These are phyloP conservation scores for Epicampocera succincta DNA, from an alignment of 2,888 invertebrate genomes.

Conservation along the genomic window DNA sequence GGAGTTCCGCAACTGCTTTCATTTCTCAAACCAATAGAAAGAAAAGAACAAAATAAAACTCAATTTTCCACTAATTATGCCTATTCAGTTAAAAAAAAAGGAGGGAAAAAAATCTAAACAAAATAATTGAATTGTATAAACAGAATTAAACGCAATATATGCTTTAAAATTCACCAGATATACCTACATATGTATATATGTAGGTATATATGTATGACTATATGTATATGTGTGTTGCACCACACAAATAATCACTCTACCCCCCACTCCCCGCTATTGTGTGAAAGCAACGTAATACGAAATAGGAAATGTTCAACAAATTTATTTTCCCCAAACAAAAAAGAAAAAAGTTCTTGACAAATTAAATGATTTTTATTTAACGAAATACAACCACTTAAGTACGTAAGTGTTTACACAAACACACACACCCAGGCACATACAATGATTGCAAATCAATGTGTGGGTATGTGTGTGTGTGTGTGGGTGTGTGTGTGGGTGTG, in stretches of 20 bases:
- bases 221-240: too few species aligned
- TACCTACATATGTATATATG: not conserved
- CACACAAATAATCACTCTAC: not conserved
- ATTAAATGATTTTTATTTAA: constrained; percentile 65
- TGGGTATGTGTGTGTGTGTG: constrained; percentile 19
- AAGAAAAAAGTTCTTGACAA: constrained; percentile 60
- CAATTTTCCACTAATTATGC: constrained; percentile 60
- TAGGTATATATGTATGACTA: too few species aligned
- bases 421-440: not conserved
- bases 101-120: too few species aligned
- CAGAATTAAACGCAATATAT: constrained; percentile 37
- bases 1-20: too few species aligned
- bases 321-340: constrained; percentile 13
- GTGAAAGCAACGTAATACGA: constrained; percentile 2
- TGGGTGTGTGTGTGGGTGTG: too few species aligned
- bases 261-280: not conserved
- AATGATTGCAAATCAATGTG: not conserved
- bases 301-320: constrained; percentile 12
- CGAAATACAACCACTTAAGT: constrained; percentile 60
- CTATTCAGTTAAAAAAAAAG: constrained; percentile 60
- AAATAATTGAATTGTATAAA: constrained; percentile 63
- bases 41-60: constrained; percentile 9
- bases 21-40: not conserved
- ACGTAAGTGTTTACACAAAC: constrained; percentile 13
- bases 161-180: constrained; percentile 20